Conservation (phyloP, 2,113 vertebrate genomes). For the Seriola rivoliana region DNA sequence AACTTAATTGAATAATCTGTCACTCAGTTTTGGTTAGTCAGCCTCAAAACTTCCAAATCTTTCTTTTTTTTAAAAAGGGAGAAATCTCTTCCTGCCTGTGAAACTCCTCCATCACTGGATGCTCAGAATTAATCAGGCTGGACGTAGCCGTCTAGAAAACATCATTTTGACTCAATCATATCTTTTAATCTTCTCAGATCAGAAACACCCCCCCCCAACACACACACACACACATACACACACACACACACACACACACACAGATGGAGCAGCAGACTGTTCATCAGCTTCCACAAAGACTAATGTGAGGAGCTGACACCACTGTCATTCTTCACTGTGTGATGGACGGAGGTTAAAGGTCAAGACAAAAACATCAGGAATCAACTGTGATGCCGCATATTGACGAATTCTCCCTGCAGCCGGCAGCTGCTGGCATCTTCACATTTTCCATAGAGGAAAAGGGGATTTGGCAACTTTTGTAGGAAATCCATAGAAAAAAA, state of each 20-base stretch:
- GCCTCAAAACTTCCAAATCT: neutral
- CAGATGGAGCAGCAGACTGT: conserved; percentile 7
- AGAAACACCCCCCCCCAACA: neutral
- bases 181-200: conserved; percentile 31
- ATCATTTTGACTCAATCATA: conserved; percentile 1
- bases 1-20: neutral
- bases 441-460: neutral
- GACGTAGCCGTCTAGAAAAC: neutral
- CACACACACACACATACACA: too few species aligned
- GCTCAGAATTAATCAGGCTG: neutral
- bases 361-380: neutral
- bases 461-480: neutral
- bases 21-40: neutral
- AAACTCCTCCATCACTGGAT: neutral
- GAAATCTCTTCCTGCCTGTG: neutral
- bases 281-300: neutral
- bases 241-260: neutral
- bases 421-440: neutral
- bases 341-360: neutral
- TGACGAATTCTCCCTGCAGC: neutral
- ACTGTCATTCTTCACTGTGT: neutral
- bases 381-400: neutral
- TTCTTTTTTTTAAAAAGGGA: neutral
- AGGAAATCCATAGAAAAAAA: neutral
- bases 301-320: neutral